Evolutionary conservation across 2,888 invertebrate species (phyloP).

Genomic region (Pristionchus maxplancki): DNA sequence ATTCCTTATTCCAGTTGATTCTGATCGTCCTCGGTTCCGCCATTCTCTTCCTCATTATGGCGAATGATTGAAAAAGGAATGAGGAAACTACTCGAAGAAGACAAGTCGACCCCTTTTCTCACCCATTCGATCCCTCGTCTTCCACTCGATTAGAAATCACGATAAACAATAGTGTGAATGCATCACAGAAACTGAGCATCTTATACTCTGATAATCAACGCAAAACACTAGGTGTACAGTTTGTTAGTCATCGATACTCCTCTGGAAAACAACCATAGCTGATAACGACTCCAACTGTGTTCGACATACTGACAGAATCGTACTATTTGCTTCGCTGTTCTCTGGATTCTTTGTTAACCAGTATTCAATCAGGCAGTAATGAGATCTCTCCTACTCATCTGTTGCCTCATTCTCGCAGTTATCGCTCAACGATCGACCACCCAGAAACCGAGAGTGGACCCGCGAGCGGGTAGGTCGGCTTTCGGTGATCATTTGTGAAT

Average conservation of each 20-base stretch:
- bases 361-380: too few relatives aligned
- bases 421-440: constrained; percentile 5
- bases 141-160: constrained; percentile 23
- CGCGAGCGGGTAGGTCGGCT: neutral
- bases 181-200: neutral
- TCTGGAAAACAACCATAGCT: neutral
- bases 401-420: neutral
- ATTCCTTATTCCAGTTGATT: neutral
- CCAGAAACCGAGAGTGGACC: neutral
- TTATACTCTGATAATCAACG: neutral
- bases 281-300: neutral
- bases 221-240: neutral
- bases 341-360: too few relatives aligned
- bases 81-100: constrained; percentile 6
- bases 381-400: neutral
- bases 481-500: too few relatives aligned
- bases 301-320: neutral
- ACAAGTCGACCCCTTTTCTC: neutral
- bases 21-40: constrained; percentile 10
- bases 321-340: neutral
- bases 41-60: constrained; percentile 11
- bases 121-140: neutral
- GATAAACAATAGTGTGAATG: constrained; percentile 32
- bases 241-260: neutral
- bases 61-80: neutral